A percentile compares a stretch with the other conserved stretches of the same genome.
Evolutionary conservation across 1,140 invertebrate species (phyloP).

Genomic region (Vollenhovia emeryi): DNA sequence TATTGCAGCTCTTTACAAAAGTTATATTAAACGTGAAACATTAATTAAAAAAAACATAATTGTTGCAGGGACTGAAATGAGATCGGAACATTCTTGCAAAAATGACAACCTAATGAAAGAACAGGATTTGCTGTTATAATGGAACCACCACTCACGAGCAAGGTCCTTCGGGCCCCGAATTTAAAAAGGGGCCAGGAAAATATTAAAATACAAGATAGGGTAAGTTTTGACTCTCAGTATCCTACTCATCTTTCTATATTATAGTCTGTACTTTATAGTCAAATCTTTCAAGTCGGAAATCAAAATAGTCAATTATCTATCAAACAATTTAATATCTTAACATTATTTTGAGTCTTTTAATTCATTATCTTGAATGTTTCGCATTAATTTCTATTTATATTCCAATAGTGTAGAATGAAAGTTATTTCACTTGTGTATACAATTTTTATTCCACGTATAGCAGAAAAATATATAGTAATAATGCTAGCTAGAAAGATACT

Average conservation of each 20-base stretch:
- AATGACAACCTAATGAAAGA: conserved; percentile 79
- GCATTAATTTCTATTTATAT: too few species aligned
- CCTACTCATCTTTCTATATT: background rate
- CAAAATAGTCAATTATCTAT: background rate
- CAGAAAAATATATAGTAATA: too few species aligned
- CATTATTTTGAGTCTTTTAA: too few species aligned
- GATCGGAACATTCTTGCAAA: conserved; percentile 45
- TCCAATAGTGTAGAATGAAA: too few species aligned
- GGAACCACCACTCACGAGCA: conserved; percentile 83
- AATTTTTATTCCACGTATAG: too few species aligned
- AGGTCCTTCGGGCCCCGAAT: conserved; percentile 89
- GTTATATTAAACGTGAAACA: background rate
- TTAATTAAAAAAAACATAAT: background rate
- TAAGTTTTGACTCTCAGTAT: conserved; percentile 82
- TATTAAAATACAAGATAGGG: conserved; percentile 90
- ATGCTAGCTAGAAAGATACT: too few species aligned
- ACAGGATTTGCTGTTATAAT: conserved; percentile 70
- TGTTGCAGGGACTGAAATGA: conserved; percentile 76
- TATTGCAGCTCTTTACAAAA: background rate
- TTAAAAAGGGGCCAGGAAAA: conserved; percentile 90
- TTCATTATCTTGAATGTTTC: background rate
- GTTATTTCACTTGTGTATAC: too few species aligned
- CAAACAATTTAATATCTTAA: too few species aligned
- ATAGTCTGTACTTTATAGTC: too few species aligned
- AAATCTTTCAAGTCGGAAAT: background rate